Percentiles rank a stretch among this genome's conserved stretches.
phyloP scores from a whole-genome alignment of 2,113 vertebrate species.

The Psilopogon haemacephalus region DNA sequence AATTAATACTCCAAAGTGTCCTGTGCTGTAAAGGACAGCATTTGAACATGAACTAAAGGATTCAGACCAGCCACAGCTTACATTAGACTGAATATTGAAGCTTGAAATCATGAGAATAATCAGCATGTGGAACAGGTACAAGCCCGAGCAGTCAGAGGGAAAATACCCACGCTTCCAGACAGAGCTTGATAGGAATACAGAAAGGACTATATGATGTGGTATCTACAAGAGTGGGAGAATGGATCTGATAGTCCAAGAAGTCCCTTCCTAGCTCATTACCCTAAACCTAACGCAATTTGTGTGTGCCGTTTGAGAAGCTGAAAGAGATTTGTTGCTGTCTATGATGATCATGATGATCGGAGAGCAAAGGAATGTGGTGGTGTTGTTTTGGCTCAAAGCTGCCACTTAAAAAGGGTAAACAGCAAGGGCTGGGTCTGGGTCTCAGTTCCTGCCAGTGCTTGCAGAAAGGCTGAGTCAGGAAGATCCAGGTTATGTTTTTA shows the following conservation, averaged over 20 bases:
- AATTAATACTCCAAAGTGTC: not conserved
- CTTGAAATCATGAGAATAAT: not conserved
- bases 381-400: conserved; percentile 22
- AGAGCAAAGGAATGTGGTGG: conserved; percentile 34
- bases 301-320: not conserved
- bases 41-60: not conserved
- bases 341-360: not conserved
- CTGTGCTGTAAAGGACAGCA: not conserved
- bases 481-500: not conserved
- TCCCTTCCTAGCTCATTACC: conserved; percentile 1
- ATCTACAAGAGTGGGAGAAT: not conserved
- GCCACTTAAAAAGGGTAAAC: not conserved
- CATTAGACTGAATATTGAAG: not conserved
- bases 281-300: not conserved
- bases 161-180: not conserved
- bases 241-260: not conserved
- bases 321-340: conserved; percentile 18
- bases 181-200: not conserved
- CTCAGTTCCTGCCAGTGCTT: not conserved
- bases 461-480: not conserved
- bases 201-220: conserved; percentile 26
- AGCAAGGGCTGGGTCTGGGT: not conserved
- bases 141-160: not conserved
- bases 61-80: not conserved
- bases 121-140: not conserved